Evolutionary conservation across 2,888 invertebrate genomes (phyloP), one percentile per base, ranked within the genome.

Genomic region (Pteria penguin): DNA sequence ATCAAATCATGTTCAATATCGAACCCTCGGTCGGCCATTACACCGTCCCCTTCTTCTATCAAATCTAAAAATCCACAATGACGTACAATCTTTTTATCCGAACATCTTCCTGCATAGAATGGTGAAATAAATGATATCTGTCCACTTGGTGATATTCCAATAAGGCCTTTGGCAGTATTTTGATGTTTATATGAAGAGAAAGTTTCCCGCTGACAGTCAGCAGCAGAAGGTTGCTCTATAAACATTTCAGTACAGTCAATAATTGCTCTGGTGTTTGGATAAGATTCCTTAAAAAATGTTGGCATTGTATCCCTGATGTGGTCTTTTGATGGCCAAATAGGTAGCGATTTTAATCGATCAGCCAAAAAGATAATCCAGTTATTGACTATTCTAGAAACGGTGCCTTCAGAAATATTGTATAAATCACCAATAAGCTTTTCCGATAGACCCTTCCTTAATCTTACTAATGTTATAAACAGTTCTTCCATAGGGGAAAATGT

Each of bases 181-280:
- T 69, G 65, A 31, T 69, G 69, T 26, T 79, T 79, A 27, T 75
- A 79, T 22, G 63, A 60, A 18, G 69, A 69, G n/a, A 65, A 72
- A 5, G 70, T 72, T 61, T 72, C 70, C n/a, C 55, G 52, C 33
- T 79, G 72, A 26, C 54, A 54, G 4, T 60, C 66, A 24, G 66
- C 31, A 1, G 72, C 75, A 33, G 75, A 75, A 14, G 69, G 72
- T 0, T 60, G 58, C 45, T 79, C 72, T 2, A 75, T 69, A 29
- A 63, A 72, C 11, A 75, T 33, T 66, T 75, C 75, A 4, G 76
- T 79, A 29, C 75, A 76, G 61, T 76, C 76, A 2, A 70, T 33
- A 18, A 70, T 70, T n/a, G 32, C 70, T 29, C 70, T 55, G 8
- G 70, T 75, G 14, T 63, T 45, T 5, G 61, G 60, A 36, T 55